Conservation (phyloP, 2,888 invertebrate species). For the Pimpla rufipes region DNA sequence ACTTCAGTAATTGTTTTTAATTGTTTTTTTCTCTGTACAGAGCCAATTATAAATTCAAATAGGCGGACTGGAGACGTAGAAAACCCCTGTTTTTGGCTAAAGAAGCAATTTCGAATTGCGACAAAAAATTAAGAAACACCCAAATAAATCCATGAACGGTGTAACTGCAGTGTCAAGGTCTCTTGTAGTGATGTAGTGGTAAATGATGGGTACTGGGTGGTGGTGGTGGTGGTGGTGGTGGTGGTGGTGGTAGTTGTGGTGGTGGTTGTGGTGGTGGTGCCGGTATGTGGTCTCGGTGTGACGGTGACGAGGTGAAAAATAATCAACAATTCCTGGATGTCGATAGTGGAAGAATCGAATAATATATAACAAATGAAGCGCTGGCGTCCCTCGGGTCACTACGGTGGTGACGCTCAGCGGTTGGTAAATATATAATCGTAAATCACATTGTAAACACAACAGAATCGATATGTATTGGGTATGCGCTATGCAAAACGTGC, state of each 20-base stretch:
- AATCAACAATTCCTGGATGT: slow-evolving; percentile 45
- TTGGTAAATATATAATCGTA: slow-evolving; percentile 10
- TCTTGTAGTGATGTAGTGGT: slow-evolving; percentile 34
- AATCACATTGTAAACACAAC: slow-evolving; percentile 3
- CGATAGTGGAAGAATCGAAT: slow-evolving; percentile 44
- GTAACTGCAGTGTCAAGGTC: slow-evolving; percentile 28
- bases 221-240: slow-evolving; percentile 41
- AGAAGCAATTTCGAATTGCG: not conserved
- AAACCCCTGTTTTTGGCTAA: not conserved
- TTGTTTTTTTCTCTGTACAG: no score
- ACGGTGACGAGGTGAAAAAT: slow-evolving; percentile 61
- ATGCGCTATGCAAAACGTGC: slow-evolving; percentile 9
- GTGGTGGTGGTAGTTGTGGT: slow-evolving; percentile 72
- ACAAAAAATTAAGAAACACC: not conserved
- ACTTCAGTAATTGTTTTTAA: no score
- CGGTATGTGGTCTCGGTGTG: slow-evolving; percentile 69
- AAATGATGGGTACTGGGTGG: slow-evolving; percentile 24
- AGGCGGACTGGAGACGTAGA: not conserved
- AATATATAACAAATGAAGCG: slow-evolving; percentile 37
- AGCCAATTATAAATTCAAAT: not conserved
- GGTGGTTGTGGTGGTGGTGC: slow-evolving; percentile 70
- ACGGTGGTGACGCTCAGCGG: not conserved
- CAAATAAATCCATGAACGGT: slow-evolving; percentile 11
- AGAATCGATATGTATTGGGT: not conserved
- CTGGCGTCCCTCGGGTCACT: slow-evolving; percentile 56